phyloP scores from a whole-genome alignment of 2,113 vertebrate species.

The Condylura cristata region DNA sequence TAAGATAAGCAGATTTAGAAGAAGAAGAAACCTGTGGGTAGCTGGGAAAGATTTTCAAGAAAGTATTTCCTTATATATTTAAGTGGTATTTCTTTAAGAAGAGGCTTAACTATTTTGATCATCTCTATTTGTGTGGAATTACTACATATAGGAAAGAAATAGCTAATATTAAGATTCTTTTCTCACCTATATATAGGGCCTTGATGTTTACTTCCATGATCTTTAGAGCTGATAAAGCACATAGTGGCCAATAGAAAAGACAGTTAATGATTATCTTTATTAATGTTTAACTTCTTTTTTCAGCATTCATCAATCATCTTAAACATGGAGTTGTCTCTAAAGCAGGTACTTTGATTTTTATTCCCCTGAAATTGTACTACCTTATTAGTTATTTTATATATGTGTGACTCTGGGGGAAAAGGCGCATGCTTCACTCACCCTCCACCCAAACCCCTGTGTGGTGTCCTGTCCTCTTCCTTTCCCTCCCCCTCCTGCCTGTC shows the following conservation, averaged over 20 bases:
- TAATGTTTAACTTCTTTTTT: conserved; percentile 74
- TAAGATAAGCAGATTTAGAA: conserved; percentile 54
- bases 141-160: neutral
- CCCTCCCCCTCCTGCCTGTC: too few species aligned
- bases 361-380: too few species aligned
- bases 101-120: neutral
- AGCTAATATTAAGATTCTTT: neutral
- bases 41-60: conserved; percentile 10
- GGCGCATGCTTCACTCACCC: too few species aligned
- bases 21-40: conserved; percentile 31
- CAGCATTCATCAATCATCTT: conserved; percentile 90
- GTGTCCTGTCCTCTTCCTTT: too few species aligned
- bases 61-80: neutral
- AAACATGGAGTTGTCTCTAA: conserved; percentile 95
- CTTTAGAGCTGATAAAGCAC: neutral
- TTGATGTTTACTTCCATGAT: neutral
- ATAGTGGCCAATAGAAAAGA: neutral
- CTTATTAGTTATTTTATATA: too few species aligned
- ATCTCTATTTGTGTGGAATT: neutral
- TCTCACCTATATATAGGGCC: neutral
- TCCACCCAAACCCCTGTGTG: too few species aligned
- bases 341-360: conserved; percentile 90
- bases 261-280: conserved; percentile 34
- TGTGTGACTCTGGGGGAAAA: too few species aligned
- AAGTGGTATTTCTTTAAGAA: conserved; percentile 35